A percentile compares a stretch with the other conserved stretches of the same genome.
Evolutionary conservation across 2,888 invertebrate genomes (phyloP).

Genomic region (Leistus spinibarbis): DNA sequence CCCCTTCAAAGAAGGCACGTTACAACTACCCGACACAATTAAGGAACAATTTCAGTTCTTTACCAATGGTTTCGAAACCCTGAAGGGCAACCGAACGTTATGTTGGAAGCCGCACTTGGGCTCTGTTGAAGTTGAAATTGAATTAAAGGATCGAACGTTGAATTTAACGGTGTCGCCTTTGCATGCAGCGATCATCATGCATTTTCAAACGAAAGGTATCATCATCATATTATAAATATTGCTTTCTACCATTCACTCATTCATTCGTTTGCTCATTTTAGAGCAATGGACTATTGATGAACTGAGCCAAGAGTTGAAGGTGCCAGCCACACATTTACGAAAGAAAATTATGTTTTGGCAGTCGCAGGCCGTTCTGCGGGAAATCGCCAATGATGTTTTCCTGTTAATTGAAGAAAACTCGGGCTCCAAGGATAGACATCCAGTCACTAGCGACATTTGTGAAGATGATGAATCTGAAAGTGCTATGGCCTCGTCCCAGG

Average conservation of each 20-base stretch:
- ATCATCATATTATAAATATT: conserved; percentile 30
- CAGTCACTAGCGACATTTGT: conserved; percentile 66
- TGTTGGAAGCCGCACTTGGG: conserved; percentile 95
- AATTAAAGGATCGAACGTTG: conserved; percentile 76
- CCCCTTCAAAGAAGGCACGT: conserved; percentile 90
- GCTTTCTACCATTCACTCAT: not conserved
- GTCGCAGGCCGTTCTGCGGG: conserved; percentile 85
- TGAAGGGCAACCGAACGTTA: conserved; percentile 90
- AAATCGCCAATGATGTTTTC: conserved; percentile 76
- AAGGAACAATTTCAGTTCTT: conserved; percentile 82
- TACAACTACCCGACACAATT: conserved; percentile 82
- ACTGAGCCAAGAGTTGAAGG: conserved; percentile 81
- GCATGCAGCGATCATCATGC: conserved; percentile 92
- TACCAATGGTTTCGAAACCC: conserved; percentile 87
- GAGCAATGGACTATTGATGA: conserved; percentile 88
- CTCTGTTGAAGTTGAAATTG: conserved; percentile 87
- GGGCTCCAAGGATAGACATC: conserved; percentile 61
- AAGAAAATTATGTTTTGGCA: conserved; percentile 94
- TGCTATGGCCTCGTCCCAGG: conserved; percentile 92
- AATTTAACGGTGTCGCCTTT: conserved; percentile 88
- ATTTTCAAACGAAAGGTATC: conserved; percentile 85
- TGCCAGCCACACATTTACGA: conserved; percentile 83
- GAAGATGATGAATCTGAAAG: conserved; percentile 93
- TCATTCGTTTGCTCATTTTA: conserved; percentile 47
- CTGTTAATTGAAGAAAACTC: conserved; percentile 71